These are phyloP conservation scores for Lerista edwardsae DNA, from an alignment of 2,797 vertebrate species.

Conservation along the genomic window DNA sequence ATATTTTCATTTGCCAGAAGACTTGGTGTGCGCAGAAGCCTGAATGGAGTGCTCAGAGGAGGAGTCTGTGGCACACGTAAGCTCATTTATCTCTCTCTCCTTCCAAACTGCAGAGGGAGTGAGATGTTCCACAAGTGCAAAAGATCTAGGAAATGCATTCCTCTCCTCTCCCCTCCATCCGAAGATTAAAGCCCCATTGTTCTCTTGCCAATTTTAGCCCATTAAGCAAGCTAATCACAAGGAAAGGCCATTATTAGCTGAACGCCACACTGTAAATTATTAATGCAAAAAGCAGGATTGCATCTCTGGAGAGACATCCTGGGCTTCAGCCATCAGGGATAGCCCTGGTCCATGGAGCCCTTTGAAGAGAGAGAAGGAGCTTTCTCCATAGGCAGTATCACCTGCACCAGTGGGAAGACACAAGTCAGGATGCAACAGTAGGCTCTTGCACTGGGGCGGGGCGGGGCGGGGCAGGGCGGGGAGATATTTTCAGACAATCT, in stretches of 20 bases:
- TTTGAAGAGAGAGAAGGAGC: conserved; percentile 1
- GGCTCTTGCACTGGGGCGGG: neutral
- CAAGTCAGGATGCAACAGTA: neutral
- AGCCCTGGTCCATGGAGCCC: conserved; percentile 34
- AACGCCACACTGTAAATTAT: conserved; percentile 42
- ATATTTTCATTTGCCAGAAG: neutral
- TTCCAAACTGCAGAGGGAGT: neutral
- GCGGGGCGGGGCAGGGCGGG: no score
- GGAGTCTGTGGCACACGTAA: neutral
- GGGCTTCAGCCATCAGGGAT: conserved; percentile 40
- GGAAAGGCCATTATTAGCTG: conserved; percentile 45
- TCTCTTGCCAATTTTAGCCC: conserved; percentile 45
- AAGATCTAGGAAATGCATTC: conserved; percentile 19
- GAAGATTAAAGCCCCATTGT: conserved; percentile 44
- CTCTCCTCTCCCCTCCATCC: neutral
- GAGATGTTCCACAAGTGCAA: conserved; percentile 27
- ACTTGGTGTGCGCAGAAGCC: neutral
- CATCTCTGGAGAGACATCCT: conserved; percentile 32
- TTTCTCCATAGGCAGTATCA: neutral
- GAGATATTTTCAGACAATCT: neutral
- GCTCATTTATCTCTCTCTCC: neutral
- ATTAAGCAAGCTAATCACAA: conserved; percentile 48
- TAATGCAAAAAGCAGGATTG: conserved; percentile 46
- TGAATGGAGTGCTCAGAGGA: neutral
- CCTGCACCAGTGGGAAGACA: neutral